These are phyloP conservation scores for Orgyia antiqua DNA, from an alignment of 2,888 invertebrate species.

Conservation along the genomic window DNA sequence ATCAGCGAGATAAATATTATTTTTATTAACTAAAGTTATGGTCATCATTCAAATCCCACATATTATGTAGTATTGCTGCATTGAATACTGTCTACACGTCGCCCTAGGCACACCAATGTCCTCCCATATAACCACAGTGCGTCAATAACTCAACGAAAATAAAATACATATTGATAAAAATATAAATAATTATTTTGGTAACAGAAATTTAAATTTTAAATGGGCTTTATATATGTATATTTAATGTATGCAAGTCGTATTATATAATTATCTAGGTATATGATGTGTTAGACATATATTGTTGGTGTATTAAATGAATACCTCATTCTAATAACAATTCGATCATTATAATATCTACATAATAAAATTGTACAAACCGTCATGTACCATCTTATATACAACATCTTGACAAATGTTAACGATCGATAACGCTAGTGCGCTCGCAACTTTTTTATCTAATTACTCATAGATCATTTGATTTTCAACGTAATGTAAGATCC, in stretches of 20 bases:
- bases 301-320: conserved; percentile 52
- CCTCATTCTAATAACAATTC: conserved; percentile 44
- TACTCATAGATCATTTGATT: conserved; percentile 33
- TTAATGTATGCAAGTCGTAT: conserved; percentile 40
- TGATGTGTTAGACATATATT: conserved; percentile 34
- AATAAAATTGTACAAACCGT: conserved; percentile 41
- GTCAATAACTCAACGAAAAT: conserved; percentile 36
- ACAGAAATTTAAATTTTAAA: conserved; percentile 46
- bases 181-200: conserved; percentile 50
- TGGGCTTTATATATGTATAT: conserved; percentile 54
- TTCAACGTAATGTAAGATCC: conserved; percentile 28
- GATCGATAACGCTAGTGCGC: conserved; percentile 35
- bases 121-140: no score
- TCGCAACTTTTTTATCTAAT: conserved; percentile 35
- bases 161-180: conserved; percentile 27
- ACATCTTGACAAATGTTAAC: conserved; percentile 16
- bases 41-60: no score
- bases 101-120: no score
- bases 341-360: conserved; percentile 27
- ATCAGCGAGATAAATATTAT: no score
- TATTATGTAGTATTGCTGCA: no score
- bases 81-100: no score
- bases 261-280: conserved; percentile 24
- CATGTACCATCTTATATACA: conserved; percentile 23
- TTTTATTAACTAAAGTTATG: no score